A percentile compares a stretch with the other conserved stretches of the same genome.
Evolutionary conservation across 2,113 vertebrate species (phyloP).

Genomic region (Phyllostomus discolor): DNA sequence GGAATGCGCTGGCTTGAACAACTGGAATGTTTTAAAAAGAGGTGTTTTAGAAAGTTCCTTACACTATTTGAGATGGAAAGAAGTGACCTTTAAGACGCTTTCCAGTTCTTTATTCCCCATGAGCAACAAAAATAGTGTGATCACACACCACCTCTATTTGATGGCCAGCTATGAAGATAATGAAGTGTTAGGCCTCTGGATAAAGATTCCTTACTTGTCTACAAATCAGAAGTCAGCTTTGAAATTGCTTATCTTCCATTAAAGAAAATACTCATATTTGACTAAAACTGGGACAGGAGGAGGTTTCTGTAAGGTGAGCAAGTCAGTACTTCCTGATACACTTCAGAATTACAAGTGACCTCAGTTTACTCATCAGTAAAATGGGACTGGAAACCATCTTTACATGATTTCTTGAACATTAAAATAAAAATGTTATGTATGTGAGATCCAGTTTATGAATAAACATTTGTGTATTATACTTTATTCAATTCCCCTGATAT

Average conservation of each 20-base stretch:
- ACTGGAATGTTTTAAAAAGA: not conserved
- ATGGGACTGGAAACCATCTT: not conserved
- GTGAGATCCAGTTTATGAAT: not conserved
- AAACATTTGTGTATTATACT: not conserved
- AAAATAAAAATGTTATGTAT: not conserved
- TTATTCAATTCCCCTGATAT: not conserved
- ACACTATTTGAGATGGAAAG: not conserved
- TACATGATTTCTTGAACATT: not conserved
- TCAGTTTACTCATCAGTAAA: constrained; percentile 1
- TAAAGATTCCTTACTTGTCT: not conserved
- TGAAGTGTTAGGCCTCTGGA: not conserved
- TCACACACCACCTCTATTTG: not conserved
- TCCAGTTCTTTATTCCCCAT: not conserved
- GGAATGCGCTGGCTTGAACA: not conserved
- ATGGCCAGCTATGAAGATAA: not conserved
- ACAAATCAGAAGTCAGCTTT: not conserved
- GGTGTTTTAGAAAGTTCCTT: not conserved
- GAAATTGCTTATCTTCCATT: not conserved
- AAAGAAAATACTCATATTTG: constrained; percentile 18
- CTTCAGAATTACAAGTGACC: constrained; percentile 13
- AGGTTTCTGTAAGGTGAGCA: not conserved
- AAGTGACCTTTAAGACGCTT: not conserved
- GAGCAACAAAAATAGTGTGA: not conserved
- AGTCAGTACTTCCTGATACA: not conserved
- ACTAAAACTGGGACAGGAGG: not conserved